Evolutionary conservation across 2,888 invertebrate genomes (phyloP), one percentile per base, ranked within the genome.

Genomic region (Emmelina monodactyla): DNA sequence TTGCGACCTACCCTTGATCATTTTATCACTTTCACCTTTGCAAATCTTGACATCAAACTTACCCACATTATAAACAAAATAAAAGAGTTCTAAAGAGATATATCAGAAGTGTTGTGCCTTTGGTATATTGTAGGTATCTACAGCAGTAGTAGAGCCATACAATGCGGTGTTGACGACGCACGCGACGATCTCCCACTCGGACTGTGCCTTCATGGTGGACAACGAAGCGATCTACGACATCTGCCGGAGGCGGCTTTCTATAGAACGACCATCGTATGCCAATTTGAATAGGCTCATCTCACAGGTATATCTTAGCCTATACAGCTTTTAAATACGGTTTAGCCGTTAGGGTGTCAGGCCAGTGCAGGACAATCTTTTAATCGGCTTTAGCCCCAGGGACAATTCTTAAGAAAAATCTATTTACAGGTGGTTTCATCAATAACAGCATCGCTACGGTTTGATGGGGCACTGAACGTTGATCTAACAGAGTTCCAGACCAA

Each of bases 221-320:
- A 96, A 96, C 54, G 94, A 96, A 62, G 95, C 96, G n/a, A 88
- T 95, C 53, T 94, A 94, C 63, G 94, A 95, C 56, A 94, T 96
- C 51, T 95, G 95, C 69, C 83, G 91, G 38, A 84, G 89, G 41
- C 90, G 90, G 51, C 82, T 97, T 33, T 88, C 88, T 47, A 92
- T 95, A 41, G 89, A 89, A 53, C 80, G 92, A 29, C 94, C 94
- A 0, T 87, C 90, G 2, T 94, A 93, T 61, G 86, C 88, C 28
- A 93, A 93, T 63, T 75, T 94, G 40, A 94, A 94, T 63, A 82
- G 93, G 35, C 82, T 94, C 16, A 92, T 94, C 46, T 91, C 92
- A 47, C 89, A 90, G 66, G 85, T 85, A n/a, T 83, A 37, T 22
- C n/a, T n/a, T n/a, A n/a, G n/a, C n/a, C n/a, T n/a, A n/a, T n/a